Conservation (phyloP, 2,113 vertebrate species). For the Tenrec ecaudatus region DNA sequence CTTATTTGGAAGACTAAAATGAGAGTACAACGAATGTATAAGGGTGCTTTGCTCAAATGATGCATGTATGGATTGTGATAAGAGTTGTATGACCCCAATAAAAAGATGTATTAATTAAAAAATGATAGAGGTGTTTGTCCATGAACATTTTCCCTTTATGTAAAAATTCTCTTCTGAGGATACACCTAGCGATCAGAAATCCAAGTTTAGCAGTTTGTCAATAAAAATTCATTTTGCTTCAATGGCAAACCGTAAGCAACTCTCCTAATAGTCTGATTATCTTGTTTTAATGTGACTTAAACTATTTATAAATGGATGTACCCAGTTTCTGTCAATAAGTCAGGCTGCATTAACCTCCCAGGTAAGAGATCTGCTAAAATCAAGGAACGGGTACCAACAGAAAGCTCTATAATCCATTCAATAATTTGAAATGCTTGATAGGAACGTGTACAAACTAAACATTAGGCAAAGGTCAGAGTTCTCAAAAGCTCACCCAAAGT, state of each 20-base stretch:
- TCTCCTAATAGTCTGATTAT: constrained; percentile 9
- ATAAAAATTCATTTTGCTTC: constrained; percentile 4
- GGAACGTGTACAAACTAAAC: not conserved
- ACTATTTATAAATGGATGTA: constrained; percentile 34
- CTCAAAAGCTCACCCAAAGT: not conserved
- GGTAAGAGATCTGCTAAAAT: not conserved
- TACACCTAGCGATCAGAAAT: not conserved
- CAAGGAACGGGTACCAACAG: not conserved
- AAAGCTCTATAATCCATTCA: not conserved
- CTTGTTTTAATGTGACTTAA: constrained; percentile 3
- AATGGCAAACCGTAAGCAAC: not conserved
- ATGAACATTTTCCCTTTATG: not conserved
- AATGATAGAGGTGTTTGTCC: not conserved
- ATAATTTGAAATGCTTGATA: constrained; percentile 10
- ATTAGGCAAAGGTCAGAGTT: not conserved
- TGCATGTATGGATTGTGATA: too few relatives aligned
- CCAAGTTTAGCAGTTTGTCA: not conserved
- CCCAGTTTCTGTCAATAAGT: constrained; percentile 47
- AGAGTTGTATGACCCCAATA: too few relatives aligned
- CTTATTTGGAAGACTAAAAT: not conserved
- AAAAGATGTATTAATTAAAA: too few relatives aligned
- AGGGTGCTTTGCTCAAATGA: too few relatives aligned
- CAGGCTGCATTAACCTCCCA: constrained; percentile 36
- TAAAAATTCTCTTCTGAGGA: constrained; percentile 7
- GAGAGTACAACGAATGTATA: too few relatives aligned